A percentile compares a stretch with the other conserved stretches of the same genome.
These are phyloP conservation scores for Anabas testudineus DNA, from an alignment of 2,797 vertebrate genomes.

Conservation along the genomic window DNA sequence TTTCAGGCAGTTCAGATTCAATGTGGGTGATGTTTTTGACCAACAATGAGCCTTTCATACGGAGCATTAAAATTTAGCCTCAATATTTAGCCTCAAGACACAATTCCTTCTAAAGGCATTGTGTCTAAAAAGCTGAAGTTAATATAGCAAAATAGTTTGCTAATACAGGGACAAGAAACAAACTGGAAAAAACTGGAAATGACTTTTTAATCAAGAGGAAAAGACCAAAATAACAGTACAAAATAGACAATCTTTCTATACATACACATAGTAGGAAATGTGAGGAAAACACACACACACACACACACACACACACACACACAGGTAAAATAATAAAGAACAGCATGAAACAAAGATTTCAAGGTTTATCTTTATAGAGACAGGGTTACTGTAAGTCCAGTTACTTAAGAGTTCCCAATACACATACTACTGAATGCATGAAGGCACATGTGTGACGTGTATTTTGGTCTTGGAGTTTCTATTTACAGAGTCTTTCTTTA, in stretches of 20 bases:
- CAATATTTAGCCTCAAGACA: too few species aligned
- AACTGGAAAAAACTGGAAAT: slow-evolving; percentile 56
- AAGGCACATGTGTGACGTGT: slow-evolving; percentile 80
- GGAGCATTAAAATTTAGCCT: neutral
- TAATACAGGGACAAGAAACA: too few species aligned
- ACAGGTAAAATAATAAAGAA: slow-evolving; percentile 46
- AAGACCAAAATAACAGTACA: slow-evolving; percentile 82
- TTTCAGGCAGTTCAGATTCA: too few species aligned
- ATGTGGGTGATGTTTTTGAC: too few species aligned
- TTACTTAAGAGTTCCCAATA: slow-evolving; percentile 80
- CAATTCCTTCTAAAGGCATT: too few species aligned
- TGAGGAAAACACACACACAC: slow-evolving; percentile 61
- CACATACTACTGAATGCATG: slow-evolving; percentile 75
- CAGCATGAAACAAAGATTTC: slow-evolving; percentile 71
- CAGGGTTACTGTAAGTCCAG: slow-evolving; percentile 77
- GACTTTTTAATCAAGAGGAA: slow-evolving; percentile 83
- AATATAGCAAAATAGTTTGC: too few species aligned
- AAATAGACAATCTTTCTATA: slow-evolving; percentile 89
- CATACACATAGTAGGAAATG: slow-evolving; percentile 80
- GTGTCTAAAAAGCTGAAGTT: too few species aligned
- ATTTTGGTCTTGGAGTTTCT: slow-evolving; percentile 82
- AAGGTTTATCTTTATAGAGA: slow-evolving; percentile 72
- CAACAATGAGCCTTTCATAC: neutral
- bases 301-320: slow-evolving; percentile 58
- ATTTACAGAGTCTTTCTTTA: slow-evolving; percentile 79